These are phyloP conservation scores for Anthopleura xanthogrammica DNA, from an alignment of 92 coral and sea anemone genomes.

Conservation along the genomic window DNA sequence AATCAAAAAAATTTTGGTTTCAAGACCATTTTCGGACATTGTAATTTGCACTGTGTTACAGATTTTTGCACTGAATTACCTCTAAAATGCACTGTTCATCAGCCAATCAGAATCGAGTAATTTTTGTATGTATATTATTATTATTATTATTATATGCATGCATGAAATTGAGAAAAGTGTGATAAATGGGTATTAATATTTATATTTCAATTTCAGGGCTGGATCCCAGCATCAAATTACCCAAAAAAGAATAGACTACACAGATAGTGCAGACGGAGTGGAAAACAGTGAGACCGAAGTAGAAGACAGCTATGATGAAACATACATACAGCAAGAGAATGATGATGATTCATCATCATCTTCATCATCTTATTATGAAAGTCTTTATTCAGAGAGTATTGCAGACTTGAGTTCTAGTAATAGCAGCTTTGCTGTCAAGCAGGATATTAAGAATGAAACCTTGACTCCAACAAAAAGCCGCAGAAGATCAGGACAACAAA, in stretches of 20 bases:
- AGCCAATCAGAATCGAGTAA: too few species aligned
- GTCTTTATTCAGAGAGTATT: conserved; percentile 24
- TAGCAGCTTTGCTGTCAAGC: not conserved
- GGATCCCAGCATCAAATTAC: conserved; percentile 9
- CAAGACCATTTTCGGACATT: too few species aligned
- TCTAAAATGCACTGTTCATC: too few species aligned
- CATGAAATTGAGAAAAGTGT: too few species aligned
- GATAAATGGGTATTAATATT: not conserved
- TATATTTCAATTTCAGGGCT: conserved; percentile 9
- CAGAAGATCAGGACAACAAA: conserved; percentile 16
- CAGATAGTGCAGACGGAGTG: not conserved
- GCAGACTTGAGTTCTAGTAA: conserved; percentile 4
- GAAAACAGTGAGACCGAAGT: too few species aligned
- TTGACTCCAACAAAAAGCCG: not conserved
- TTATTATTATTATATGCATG: too few species aligned
- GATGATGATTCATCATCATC: not conserved
- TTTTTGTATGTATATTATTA: too few species aligned
- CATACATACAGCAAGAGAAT: conserved; percentile 20
- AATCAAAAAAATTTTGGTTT: too few species aligned
- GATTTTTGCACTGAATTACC: too few species aligned
- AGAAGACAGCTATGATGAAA: conserved; percentile 35
- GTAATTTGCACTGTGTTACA: too few species aligned
- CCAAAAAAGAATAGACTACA: not conserved
- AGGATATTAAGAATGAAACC: not conserved
- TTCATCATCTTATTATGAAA: conserved; percentile 34